Base-by-base conservation (phyloP, 2,797 vertebrate species). In the Myiotriccus ornatus region DNA sequence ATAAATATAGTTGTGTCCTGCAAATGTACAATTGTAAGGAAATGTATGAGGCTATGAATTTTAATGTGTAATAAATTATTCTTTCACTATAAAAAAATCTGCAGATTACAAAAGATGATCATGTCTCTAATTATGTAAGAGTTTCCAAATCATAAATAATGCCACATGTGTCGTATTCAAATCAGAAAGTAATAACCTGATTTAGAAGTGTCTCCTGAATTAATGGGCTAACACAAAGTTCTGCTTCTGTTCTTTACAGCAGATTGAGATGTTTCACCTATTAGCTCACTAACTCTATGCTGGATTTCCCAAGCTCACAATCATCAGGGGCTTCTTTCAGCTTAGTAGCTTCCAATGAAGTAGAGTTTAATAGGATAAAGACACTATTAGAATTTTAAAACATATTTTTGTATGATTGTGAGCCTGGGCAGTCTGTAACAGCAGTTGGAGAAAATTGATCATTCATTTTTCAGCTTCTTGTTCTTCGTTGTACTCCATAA, bases 61-160 rank as follows among this genome's bases (percentile, higher is more conserved):
- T 91, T 94, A 89, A 93, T 89, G 34, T 25, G n/a, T 9, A 83
- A 91, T 84, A 84, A 82, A 95, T 76, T 90, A 87, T 70, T 84
- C 67, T 77, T 91, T 91, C 59, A 56, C 44, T 49, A 65, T 74
- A 80, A 92, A 84, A 84, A 78, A 39, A 25, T 34, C 70, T 60
- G 20, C 35, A 62, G 50, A 94, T 94, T 92, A 70, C 32, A 89
- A 64, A 94, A 77, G 44, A 92, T 84, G 70, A 89, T 89, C 16
- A 52, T 76, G 23, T 70, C n/a, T 89, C 59, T 89, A 93, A 93
- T 95, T 90, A 73, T 70, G 35, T 84, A 90, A 75, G 23, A 68
- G 17, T 82, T 93, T 90, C 67, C 34, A 92, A 90, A 94, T 77
- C 32, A 92, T 94, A 94, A 96, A 95, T 90, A 93, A 87, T 53